Base-by-base conservation (phyloP, 1,140 invertebrate species). In the Tetragnatha versicolor region DNA sequence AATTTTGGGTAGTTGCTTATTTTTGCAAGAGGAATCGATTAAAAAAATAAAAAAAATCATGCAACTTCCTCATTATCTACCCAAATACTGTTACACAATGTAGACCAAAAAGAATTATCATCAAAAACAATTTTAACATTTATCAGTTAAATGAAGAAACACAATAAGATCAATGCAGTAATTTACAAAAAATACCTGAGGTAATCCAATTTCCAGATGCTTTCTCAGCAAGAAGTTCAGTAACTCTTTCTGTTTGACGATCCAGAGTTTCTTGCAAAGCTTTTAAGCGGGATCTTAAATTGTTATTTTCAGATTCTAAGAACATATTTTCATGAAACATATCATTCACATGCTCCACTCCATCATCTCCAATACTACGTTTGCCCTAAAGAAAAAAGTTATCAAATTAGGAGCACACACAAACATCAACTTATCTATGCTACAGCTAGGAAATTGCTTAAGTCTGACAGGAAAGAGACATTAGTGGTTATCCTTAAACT, bases 271-370 rank as follows among this genome's bases (percentile, higher is more conserved):
- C 94, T 83, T 95, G 93, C 88, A 98, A 90, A 3, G 95, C 94
- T 87, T 98, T 98, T 0, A 98, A 90, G 79, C 96, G 86, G 7
- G 93, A 92, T 49, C 94, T 87, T 53, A 98, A 87, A 82, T 94
- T 93, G 83, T 94, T 92, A 37, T 94, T 90, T 86, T 99, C 96
- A 60, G 90, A 90, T 79, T 92, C 91, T 0, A 99, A 88, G 90
- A 98, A 93, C n/a, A 91, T 93, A 86, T 98, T 99, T 86, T 99
- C 98, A 84, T 96, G 92, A 84, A 93, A 97, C 85, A 97, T 94
- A 84, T 99, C 97, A 82, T 96, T 98, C 55, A 97, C 90, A 31
- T 90, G 89, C 83, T 94, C 92, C 53, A 90, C 90, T 6, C 96
- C 96, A 85, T 98, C 94, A 80, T 92, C 92, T 33, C 93, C 92